These are phyloP conservation scores for Melieria crassipennis DNA, from an alignment of 2,888 invertebrate species.

Conservation along the genomic window DNA sequence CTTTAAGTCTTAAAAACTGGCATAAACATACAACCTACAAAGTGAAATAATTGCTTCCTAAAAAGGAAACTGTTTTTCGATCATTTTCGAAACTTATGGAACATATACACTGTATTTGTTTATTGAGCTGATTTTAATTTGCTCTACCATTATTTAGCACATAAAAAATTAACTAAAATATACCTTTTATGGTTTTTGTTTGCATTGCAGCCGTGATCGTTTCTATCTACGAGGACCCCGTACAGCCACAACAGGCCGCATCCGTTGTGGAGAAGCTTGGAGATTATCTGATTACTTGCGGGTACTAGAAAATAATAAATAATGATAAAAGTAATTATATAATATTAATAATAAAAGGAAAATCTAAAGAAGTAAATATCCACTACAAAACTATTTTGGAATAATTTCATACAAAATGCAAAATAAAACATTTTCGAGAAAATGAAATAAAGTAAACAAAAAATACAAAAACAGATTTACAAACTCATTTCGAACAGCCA, in stretches of 20 bases:
- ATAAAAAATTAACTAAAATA: neutral
- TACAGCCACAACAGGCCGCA: conserved; percentile 96
- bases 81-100: too few relatives aligned
- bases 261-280: conserved; percentile 97
- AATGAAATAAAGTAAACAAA: conserved; percentile 47
- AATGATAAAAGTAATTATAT: conserved; percentile 53
- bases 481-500: too few relatives aligned
- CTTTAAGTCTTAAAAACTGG: too few relatives aligned
- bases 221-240: conserved; percentile 94
- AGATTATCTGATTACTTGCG: conserved; percentile 96
- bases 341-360: conserved; percentile 50
- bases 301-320: conserved; percentile 79
- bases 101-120: neutral
- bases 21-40: too few relatives aligned
- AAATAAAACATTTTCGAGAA: conserved; percentile 41
- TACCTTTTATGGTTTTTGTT: conserved; percentile 9
- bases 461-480: conserved; percentile 18
- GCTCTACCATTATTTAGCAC: neutral
- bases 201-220: conserved; percentile 85
- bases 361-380: conserved; percentile 48
- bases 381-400: conserved; percentile 59
- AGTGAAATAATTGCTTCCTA: too few relatives aligned
- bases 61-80: too few relatives aligned
- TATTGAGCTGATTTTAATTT: neutral
- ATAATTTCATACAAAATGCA: conserved; percentile 54